phyloP scores from a whole-genome alignment of 2,888 invertebrate species.

The Melinaea menophilus region DNA sequence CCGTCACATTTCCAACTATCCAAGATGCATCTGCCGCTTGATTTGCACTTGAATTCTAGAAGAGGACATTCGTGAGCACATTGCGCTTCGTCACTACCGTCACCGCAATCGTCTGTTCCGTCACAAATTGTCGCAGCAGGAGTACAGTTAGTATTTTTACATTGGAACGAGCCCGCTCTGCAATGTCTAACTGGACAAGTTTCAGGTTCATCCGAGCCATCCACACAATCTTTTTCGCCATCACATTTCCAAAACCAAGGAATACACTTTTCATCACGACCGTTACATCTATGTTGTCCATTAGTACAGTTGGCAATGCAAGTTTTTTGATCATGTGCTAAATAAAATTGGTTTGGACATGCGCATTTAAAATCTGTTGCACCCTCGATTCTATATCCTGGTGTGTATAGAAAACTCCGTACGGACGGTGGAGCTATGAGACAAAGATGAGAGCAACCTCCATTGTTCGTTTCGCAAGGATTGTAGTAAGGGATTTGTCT shows the following conservation, averaged over 20 bases:
- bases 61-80: slow-evolving; percentile 92
- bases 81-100: slow-evolving; percentile 90
- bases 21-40: slow-evolving; percentile 92
- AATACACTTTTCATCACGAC: slow-evolving; percentile 80
- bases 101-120: slow-evolving; percentile 94
- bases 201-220: slow-evolving; percentile 92
- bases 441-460: slow-evolving; percentile 97
- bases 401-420: slow-evolving; percentile 86
- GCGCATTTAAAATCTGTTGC: slow-evolving; percentile 89
- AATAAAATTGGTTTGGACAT: slow-evolving; percentile 96
- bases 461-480: slow-evolving; percentile 95
- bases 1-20: slow-evolving; percentile 96
- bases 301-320: slow-evolving; percentile 96
- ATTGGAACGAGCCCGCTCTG: slow-evolving; percentile 95
- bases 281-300: slow-evolving; percentile 87
- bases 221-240: slow-evolving; percentile 94
- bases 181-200: slow-evolving; percentile 92
- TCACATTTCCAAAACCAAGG: slow-evolving; percentile 84
- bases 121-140: slow-evolving; percentile 96
- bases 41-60: slow-evolving; percentile 92
- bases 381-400: slow-evolving; percentile 88
- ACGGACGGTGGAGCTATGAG: slow-evolving; percentile 90
- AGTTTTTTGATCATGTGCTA: slow-evolving; percentile 88
- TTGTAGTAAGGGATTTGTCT: slow-evolving; percentile 90
- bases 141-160: slow-evolving; percentile 94